Conservation (phyloP, 37 sponge, comb jelly and placozoan species). For the Crambe crambe region DNA sequence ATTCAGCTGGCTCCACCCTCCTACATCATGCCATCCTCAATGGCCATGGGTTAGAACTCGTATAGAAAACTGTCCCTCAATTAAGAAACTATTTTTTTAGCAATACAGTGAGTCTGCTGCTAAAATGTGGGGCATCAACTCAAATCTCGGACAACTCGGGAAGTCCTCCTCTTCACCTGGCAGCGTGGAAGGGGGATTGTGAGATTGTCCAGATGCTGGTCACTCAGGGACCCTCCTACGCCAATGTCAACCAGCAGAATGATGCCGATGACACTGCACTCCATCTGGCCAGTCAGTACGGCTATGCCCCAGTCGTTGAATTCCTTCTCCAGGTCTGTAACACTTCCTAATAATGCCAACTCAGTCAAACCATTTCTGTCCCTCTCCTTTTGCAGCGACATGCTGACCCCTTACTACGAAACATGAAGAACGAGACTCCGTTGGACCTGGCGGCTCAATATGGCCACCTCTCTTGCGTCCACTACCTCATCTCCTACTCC, state of each 20-base stretch:
- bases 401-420: conserved; percentile 56
- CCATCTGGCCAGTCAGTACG: conserved; percentile 82
- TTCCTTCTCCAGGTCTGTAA: conserved; percentile 69
- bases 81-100: conserved; percentile 1
- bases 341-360: no score
- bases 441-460: conserved; percentile 77
- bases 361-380: no score
- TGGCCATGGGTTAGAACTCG: conserved; percentile 58
- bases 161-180: conserved; percentile 74
- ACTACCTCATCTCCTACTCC: conserved; percentile 57
- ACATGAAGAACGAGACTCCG: conserved; percentile 57
- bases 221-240: conserved; percentile 75
- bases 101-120: conserved; percentile 29
- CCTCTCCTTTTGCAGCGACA: conserved; percentile 26
- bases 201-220: conserved; percentile 71
- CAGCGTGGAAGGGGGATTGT: conserved; percentile 87
- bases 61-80: no score
- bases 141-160: conserved; percentile 65
- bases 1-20: conserved; percentile 75
- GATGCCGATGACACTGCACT: conserved; percentile 71
- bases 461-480: conserved; percentile 74
- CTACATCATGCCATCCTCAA: conserved; percentile 83
- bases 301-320: conserved; percentile 72
- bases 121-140: conserved; percentile 52
- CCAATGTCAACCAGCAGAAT: conserved; percentile 81